phyloP scores from a whole-genome alignment of 2,797 vertebrate species.

The Argyrosomus regius region DNA sequence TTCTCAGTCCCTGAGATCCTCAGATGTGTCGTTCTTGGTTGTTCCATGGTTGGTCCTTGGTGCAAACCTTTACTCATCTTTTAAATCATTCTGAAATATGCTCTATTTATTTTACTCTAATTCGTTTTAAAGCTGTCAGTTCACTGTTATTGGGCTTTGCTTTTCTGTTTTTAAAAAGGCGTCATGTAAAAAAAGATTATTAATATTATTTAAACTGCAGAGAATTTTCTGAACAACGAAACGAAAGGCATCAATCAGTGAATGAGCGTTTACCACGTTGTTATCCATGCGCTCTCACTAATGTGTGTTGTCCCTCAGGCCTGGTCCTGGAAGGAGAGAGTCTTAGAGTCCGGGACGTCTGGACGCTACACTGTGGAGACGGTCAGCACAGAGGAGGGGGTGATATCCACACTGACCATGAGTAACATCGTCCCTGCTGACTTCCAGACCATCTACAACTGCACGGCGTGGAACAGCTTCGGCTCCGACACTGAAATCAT shows the following conservation, averaged over 20 bases:
- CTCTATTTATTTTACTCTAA: too few relatives aligned
- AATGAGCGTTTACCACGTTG: neutral
- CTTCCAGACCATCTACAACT: conserved; percentile 96
- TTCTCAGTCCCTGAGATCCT: too few relatives aligned
- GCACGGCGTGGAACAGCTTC: conserved; percentile 95
- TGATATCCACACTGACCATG: conserved; percentile 93
- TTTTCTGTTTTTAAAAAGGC: too few relatives aligned
- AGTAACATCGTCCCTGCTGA: conserved; percentile 93
- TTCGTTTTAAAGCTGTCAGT: too few relatives aligned
- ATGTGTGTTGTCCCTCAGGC: conserved; percentile 79
- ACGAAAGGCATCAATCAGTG: neutral
- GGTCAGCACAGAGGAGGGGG: conserved; percentile 91
- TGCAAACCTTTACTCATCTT: too few relatives aligned
- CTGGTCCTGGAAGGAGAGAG: conserved; percentile 96
- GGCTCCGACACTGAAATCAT: conserved; percentile 95
- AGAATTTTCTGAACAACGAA: neutral
- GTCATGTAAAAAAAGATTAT: neutral
- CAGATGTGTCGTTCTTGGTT: too few relatives aligned
- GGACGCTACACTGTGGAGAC: conserved; percentile 96
- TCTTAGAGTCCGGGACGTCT: conserved; percentile 92
- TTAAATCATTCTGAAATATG: too few relatives aligned
- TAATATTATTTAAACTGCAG: neutral
- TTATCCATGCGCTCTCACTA: neutral
- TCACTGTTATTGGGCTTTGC: too few relatives aligned
- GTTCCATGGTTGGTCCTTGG: too few relatives aligned